These are phyloP conservation scores for Cheilosia vernalis DNA, from an alignment of 2,888 invertebrate genomes.

Conservation along the genomic window DNA sequence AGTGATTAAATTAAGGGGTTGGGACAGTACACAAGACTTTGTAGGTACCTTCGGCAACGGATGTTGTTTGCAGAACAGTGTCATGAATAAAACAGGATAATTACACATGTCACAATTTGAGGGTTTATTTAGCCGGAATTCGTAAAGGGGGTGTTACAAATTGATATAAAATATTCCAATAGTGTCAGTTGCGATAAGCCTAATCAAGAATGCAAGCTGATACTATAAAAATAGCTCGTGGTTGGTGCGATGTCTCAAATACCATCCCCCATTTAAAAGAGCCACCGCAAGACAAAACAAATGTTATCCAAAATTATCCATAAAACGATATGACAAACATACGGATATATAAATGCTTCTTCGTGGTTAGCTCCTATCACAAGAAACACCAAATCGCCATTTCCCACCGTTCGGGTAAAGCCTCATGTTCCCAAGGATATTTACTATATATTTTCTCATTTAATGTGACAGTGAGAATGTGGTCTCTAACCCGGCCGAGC, in stretches of 20 bases:
- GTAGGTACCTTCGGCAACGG: too few relatives aligned
- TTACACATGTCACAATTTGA: too few relatives aligned
- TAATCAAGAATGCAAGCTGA: too few relatives aligned
- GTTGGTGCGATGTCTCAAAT: background rate
- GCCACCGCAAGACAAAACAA: conserved; percentile 4
- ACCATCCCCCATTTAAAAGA: background rate
- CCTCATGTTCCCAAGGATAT: background rate
- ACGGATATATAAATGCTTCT: conserved; percentile 28
- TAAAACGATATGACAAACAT: conserved; percentile 20
- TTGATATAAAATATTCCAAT: too few relatives aligned
- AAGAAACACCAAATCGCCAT: conserved; percentile 14
- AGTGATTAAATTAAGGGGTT: too few relatives aligned
- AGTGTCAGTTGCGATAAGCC: too few relatives aligned
- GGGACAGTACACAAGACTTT: too few relatives aligned
- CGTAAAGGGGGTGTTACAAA: too few relatives aligned
- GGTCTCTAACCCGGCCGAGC: conserved; percentile 9
- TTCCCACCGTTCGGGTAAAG: background rate
- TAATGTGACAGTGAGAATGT: conserved; percentile 30
- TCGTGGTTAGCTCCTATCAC: conserved; percentile 20
- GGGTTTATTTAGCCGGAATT: too few relatives aligned
- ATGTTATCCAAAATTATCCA: conserved; percentile 11
- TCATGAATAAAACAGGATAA: too few relatives aligned
- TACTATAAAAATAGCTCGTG: background rate
- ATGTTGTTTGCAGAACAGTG: too few relatives aligned
- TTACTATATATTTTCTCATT: conserved; percentile 23